Evolutionary conservation across 2,888 invertebrate genomes (phyloP).

Genomic region (Hypselothyrea guttata): DNA sequence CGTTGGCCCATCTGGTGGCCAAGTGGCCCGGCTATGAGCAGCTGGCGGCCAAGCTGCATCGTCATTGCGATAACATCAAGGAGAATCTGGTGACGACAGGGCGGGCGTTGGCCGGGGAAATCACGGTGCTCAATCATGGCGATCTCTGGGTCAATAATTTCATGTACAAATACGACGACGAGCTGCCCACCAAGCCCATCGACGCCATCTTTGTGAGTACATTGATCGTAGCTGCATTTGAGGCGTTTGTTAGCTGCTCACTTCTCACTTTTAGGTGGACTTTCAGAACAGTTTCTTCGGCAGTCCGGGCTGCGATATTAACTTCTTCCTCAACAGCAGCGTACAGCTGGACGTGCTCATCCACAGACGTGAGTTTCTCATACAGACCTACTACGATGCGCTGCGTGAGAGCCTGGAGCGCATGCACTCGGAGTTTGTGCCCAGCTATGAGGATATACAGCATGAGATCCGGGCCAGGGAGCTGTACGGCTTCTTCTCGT

Average conservation of each 20-base stretch:
- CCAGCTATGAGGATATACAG: constrained; percentile 72
- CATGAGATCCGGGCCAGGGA: constrained; percentile 75
- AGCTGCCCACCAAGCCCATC: constrained; percentile 75
- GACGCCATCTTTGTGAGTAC: constrained; percentile 83
- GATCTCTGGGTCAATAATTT: constrained; percentile 84
- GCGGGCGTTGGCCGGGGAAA: constrained; percentile 66
- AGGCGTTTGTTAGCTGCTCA: neutral
- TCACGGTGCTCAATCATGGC: constrained; percentile 84
- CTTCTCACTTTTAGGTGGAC: constrained; percentile 67
- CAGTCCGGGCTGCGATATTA: constrained; percentile 82
- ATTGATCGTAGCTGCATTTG: too few species aligned
- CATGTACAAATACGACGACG: constrained; percentile 83
- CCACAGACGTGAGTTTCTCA: constrained; percentile 73
- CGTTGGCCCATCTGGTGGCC: constrained; percentile 80
- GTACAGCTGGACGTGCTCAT: constrained; percentile 78
- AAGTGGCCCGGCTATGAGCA: constrained; percentile 82
- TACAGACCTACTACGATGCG: constrained; percentile 76
- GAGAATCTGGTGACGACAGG: constrained; percentile 79
- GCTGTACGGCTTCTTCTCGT: constrained; percentile 80
- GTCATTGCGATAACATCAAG: constrained; percentile 76
- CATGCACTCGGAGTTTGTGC: constrained; percentile 70
- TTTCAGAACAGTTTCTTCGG: constrained; percentile 81
- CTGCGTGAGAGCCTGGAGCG: constrained; percentile 68
- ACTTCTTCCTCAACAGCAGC: constrained; percentile 82
- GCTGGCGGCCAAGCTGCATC: constrained; percentile 81